Evolutionary conservation across 2,888 invertebrate species (phyloP).

Genomic region (Lithophane leautieri): DNA sequence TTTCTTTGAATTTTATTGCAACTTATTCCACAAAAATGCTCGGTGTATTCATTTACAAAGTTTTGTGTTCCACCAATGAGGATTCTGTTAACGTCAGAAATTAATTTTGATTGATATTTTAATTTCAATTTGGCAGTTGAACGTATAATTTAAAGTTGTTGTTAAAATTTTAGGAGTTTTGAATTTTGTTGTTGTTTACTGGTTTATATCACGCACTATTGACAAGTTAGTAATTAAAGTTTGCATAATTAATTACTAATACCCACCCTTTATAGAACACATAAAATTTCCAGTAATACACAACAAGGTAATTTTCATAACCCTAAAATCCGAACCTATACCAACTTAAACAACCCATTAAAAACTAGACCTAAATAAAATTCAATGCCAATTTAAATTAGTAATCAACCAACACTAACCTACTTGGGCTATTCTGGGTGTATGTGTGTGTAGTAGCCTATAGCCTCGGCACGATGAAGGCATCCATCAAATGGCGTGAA

Average conservation of each 20-base stretch:
- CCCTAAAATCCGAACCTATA: background rate
- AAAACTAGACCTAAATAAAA: slow-evolving; percentile 9
- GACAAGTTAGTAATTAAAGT: background rate
- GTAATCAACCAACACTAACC: slow-evolving; percentile 47
- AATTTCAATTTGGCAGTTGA: slow-evolving; percentile 31
- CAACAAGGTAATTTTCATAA: background rate
- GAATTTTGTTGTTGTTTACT: slow-evolving; percentile 23
- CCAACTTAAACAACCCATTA: background rate
- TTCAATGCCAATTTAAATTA: slow-evolving; percentile 55
- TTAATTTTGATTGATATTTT: slow-evolving; percentile 51
- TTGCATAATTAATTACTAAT: background rate
- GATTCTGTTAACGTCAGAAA: slow-evolving; percentile 26
- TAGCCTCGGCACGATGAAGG: slow-evolving; percentile 79
- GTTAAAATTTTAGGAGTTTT: slow-evolving; percentile 39
- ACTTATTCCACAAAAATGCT: slow-evolving; percentile 50
- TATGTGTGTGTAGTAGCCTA: slow-evolving; percentile 40
- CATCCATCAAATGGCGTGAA: slow-evolving; percentile 89
- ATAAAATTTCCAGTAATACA: background rate
- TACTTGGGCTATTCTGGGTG: slow-evolving; percentile 13
- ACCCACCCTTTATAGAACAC: too few relatives aligned
- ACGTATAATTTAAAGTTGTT: slow-evolving; percentile 26
- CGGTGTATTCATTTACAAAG: slow-evolving; percentile 48
- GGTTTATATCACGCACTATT: slow-evolving; percentile 35
- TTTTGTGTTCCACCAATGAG: slow-evolving; percentile 29
- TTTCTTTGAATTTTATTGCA: slow-evolving; percentile 75